Conservation (phyloP, 2,113 vertebrate species). For the Eira barbara region DNA sequence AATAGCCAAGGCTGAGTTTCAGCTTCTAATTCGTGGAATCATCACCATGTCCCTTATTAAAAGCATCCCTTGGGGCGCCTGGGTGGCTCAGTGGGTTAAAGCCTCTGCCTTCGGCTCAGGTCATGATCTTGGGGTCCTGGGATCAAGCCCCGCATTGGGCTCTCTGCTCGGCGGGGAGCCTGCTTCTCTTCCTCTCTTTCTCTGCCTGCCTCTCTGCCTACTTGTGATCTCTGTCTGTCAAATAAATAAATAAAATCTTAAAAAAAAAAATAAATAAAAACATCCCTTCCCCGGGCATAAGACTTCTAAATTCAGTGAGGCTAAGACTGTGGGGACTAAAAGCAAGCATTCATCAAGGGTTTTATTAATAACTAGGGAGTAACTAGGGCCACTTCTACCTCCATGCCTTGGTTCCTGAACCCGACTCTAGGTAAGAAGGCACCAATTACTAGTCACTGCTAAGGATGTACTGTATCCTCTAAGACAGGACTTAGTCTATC, state of each 20-base stretch:
- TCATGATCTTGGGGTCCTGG: no score
- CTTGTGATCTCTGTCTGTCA: no score
- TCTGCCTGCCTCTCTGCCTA: no score
- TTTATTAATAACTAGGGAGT: neutral
- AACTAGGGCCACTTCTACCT: neutral
- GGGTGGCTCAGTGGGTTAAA: no score
- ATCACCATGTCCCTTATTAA: neutral
- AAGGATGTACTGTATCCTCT: accelerated
- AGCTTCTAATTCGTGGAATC: neutral
- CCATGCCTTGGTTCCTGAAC: neutral
- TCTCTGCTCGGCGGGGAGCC: no score
- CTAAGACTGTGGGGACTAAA: neutral
- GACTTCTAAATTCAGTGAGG: neutral
- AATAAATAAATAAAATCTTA: no score
- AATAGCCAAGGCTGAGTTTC: neutral
- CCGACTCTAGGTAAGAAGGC: neutral
- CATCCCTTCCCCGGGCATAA: no score
- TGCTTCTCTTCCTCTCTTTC: no score
- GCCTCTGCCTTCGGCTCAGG: no score
- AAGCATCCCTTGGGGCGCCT: neutral
- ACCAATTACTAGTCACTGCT: neutral
- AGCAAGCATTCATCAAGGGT: neutral
- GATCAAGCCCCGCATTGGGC: no score
- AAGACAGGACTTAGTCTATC: neutral
- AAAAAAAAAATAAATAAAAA: neutral